Evolutionary conservation across 2,797 vertebrate species (phyloP), one percentile per base, ranked within the genome.

Genomic region (Phylloscopus collybita): DNA sequence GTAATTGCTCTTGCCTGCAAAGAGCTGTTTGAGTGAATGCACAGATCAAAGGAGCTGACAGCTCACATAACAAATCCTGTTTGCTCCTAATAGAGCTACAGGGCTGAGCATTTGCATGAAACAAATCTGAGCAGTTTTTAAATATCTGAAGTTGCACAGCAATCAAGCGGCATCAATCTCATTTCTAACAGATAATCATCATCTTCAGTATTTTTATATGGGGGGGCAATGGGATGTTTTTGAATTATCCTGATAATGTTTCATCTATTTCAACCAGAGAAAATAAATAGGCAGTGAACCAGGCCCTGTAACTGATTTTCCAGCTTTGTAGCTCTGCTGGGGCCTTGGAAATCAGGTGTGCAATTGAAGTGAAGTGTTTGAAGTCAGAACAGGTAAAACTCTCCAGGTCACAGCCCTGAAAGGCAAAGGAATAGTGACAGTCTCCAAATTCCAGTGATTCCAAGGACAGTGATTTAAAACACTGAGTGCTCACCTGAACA

Each of bases 11-110:
- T 89, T 67, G 61, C 72, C 78, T 56, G 56, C 71, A 91, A 93
- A 86, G 67, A 91, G 67, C 36, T 10, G 14, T 64, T 82, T 76
- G 87, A 93, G 75, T 92, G 92, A 96, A 87, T 54, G 82, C 79
- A 83, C 82, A 61, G 91, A 71, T 91, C 85, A 93, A 56, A 80
- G 54, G 72, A 93, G 27, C 69, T 92, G 94, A 89, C 94, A 95
- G 79, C 91, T 95, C 93, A 42, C 90, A 86, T 80, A 53, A 91
- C 61, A 93, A 95, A 90, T 69, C 87, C 69, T 50, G 17, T 91
- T 93, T 67, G 79, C 75, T 82, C 67, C 75, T 80, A 51, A 72
- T 49, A 53, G 56, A 80, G 49, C 79, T 70, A n/a, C 64, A 85
- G 67, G 67, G 79, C 79, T 89, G 70, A 82, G 57, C 65, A 64